Evolutionary conservation across 2,113 vertebrate genomes (phyloP).

Genomic region (Thymallus thymallus): DNA sequence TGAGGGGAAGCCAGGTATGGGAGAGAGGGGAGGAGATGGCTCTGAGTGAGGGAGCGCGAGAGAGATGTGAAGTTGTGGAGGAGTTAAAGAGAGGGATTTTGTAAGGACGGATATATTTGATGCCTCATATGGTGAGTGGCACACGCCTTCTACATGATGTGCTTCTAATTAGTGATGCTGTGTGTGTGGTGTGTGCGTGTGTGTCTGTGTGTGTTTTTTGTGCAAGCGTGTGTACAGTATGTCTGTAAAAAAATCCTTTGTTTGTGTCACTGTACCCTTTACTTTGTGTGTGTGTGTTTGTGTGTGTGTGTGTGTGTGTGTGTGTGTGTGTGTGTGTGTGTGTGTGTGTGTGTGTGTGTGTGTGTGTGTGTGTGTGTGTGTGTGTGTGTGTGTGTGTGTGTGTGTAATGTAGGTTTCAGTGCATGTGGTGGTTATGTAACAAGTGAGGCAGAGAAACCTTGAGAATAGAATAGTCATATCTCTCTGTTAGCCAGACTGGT

Average conservation of each 20-base stretch:
- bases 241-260: neutral
- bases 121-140: conserved; percentile 66
- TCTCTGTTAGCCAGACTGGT: conserved; percentile 15
- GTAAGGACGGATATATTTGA: conserved; percentile 36
- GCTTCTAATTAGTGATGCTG: neutral
- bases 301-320: neutral
- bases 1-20: conserved; percentile 44
- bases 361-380: neutral
- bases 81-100: conserved; percentile 46
- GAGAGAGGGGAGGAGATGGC: conserved; percentile 37
- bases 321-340: conserved; percentile 13
- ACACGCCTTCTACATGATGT: conserved; percentile 10
- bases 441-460: conserved; percentile 34
- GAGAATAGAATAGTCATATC: conserved; percentile 43
- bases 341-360: conserved; percentile 14
- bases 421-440: conserved; percentile 56
- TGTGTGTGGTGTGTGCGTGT: neutral
- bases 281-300: conserved; percentile 18
- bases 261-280: conserved; percentile 13
- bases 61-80: conserved; percentile 43
- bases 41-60: conserved; percentile 18
- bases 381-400: conserved; percentile 3
- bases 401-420: conserved; percentile 20
- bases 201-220: neutral
- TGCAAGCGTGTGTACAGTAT: neutral